Evolutionary conservation across 2,888 invertebrate genomes (phyloP), one percentile per base, ranked within the genome.

Genomic region (Ophraella communa): DNA sequence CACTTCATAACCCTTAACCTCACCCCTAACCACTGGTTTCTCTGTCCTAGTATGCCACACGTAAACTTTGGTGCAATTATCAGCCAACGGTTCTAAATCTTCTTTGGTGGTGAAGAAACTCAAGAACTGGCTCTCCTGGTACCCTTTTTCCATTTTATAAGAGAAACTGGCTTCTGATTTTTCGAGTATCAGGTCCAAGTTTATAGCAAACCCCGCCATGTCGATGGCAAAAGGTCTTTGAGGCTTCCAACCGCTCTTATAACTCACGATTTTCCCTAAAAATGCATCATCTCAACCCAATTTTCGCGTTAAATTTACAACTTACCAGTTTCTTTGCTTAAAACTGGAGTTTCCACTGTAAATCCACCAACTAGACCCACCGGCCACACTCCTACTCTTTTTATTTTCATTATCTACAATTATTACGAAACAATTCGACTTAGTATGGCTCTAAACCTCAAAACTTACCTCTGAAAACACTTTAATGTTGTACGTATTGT

Each of bases 41-140:
- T 97, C 96, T 0, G 98, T 98, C 76, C 98, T 87, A 2, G 98
- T 99, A 79, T 99, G 99, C 99, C 99, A 99, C 0, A 99, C 98
- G 67, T 94, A 91, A n/a, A 98, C 93, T 84, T 96, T 94, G 0
- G 93, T 92, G 77, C 98, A 98, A 72, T 89, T 88, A 70, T 94
- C 91, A 0, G 97, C 98, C 66, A 94, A 84, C 0, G 98, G 95
- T 81, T 99, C 98, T 57, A 99, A 81, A 51, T 96, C 89, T 3
- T 89, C 87, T 69, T 85, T 86, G 0, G 88, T 87, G 0, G 89
- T 89, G 65, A 95, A 85, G 76, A 91, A 89, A 68, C 89, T 86
- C 2, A 95, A 82, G 69, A 96, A 91, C 80, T 92, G 92, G 72
- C 91, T 92, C 81, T 96, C 96, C 82, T 95, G 94, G 81, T 90